phyloP scores from a whole-genome alignment of 2,113 vertebrate genomes.

The Gymnarchus niloticus region DNA sequence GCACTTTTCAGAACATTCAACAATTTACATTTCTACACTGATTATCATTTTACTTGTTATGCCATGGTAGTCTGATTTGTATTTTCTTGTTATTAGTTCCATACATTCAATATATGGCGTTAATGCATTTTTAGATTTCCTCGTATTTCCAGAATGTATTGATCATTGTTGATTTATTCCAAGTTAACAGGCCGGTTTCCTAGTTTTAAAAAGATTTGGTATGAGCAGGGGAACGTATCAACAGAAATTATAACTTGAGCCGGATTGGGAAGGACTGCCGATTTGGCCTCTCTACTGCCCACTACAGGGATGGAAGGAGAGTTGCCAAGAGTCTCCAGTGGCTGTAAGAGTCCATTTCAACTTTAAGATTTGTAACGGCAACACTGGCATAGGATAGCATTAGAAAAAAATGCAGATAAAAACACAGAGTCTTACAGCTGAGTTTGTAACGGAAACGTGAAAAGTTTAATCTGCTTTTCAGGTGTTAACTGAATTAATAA shows the following conservation, averaged over 20 bases:
- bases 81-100: too few species aligned
- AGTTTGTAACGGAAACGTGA: not conserved
- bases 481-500: not conserved
- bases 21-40: not conserved
- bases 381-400: not conserved
- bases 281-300: conserved; percentile 71
- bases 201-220: not conserved
- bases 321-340: conserved; percentile 61
- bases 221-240: conserved; percentile 66
- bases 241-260: conserved; percentile 68
- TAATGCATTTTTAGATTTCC: not conserved
- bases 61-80: too few species aligned
- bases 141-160: not conserved
- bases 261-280: conserved; percentile 53
- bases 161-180: not conserved
- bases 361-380: not conserved
- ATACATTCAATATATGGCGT: too few species aligned
- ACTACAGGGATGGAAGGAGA: conserved; percentile 65
- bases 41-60: not conserved
- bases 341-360: conserved; percentile 47
- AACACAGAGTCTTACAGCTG: too few species aligned
- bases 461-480: not conserved
- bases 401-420: too few species aligned
- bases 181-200: not conserved
- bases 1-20: not conserved